phyloP scores from a whole-genome alignment of 2,113 vertebrate species.

The Elachura formosa region DNA sequence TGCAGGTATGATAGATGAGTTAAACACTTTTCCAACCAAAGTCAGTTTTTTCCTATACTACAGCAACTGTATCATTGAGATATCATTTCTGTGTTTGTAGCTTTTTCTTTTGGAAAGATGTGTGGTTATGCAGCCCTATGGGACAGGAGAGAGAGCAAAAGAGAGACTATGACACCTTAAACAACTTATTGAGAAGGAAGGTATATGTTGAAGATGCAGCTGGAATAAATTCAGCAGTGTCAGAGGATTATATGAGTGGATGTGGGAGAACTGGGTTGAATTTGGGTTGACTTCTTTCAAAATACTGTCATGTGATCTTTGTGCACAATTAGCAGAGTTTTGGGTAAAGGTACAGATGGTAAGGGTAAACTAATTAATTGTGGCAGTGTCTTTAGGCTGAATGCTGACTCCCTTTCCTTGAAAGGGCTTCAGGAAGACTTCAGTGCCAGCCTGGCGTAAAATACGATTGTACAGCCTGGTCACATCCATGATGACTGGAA shows the following conservation, averaged over 20 bases:
- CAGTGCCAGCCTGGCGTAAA: not conserved
- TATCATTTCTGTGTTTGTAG: not conserved
- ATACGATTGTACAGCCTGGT: not conserved
- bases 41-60: not conserved
- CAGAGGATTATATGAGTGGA: not conserved
- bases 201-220: not conserved
- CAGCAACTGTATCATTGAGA: not conserved
- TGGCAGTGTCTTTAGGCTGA: not conserved
- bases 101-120: not conserved
- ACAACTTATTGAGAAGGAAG: rapidly evolving
- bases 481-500: not conserved
- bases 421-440: not conserved
- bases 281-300: not conserved
- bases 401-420: not conserved
- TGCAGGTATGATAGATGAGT: not conserved
- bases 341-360: not conserved
- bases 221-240: rapidly evolving
- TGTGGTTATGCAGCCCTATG: not conserved
- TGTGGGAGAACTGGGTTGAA: not conserved
- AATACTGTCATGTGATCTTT: not conserved
- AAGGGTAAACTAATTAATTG: not conserved
- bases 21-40: not conserved
- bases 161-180: not conserved
- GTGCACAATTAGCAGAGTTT: not conserved
- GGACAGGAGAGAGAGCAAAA: not conserved